These are phyloP conservation scores for Lycodopsis pacificus DNA, from an alignment of 2,797 vertebrate species.

Conservation along the genomic window DNA sequence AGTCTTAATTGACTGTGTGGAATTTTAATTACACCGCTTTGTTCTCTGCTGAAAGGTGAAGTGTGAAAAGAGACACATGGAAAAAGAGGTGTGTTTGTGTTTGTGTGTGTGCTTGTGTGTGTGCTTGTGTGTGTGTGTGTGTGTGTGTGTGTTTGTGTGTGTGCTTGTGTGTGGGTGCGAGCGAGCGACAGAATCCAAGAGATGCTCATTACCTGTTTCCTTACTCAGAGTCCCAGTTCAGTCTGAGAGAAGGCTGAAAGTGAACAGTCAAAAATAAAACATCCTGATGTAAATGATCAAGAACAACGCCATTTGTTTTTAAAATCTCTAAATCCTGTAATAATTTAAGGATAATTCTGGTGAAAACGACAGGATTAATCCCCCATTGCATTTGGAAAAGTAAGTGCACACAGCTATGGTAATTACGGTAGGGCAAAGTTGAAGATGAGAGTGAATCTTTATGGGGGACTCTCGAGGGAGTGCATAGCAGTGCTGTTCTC, in stretches of 20 bases:
- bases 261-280: not conserved
- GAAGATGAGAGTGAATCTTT: not conserved
- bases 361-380: not conserved
- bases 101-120: not conserved
- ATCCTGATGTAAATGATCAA: not conserved
- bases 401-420: not conserved
- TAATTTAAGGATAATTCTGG: not conserved
- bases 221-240: not conserved
- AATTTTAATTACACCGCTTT: constrained; percentile 44
- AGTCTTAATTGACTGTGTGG: constrained; percentile 43
- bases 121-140: too few species aligned
- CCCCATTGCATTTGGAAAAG: not conserved
- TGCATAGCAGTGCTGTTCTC: not conserved
- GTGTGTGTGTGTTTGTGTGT: not conserved
- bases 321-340: not conserved
- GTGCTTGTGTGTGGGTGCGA: not conserved
- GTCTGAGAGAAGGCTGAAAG: not conserved
- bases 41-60: constrained; percentile 33
- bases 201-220: constrained; percentile 10
- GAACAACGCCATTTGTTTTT: not conserved
- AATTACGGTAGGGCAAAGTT: not conserved
- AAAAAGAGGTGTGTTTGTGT: not conserved
- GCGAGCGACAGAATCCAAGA: not conserved
- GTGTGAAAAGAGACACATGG: constrained; percentile 22
- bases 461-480: not conserved